These are phyloP conservation scores for Cheumatopsyche charites DNA, from an alignment of 1,140 invertebrate species.

Conservation along the genomic window DNA sequence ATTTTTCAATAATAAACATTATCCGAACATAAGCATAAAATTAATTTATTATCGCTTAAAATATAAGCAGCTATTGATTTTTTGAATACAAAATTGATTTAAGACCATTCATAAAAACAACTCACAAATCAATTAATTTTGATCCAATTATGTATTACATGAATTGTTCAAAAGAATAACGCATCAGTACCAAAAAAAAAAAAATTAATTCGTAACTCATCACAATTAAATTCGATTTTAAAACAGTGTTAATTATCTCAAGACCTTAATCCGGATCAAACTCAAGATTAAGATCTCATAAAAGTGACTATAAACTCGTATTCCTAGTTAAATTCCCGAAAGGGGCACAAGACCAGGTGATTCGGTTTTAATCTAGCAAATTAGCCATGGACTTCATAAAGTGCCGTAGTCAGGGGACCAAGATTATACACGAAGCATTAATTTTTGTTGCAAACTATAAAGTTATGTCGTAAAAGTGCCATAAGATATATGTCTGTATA, in stretches of 20 bases:
- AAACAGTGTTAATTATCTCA: background rate
- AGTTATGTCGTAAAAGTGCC: conserved; percentile 4
- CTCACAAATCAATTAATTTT: no score
- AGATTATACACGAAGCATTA: conserved; percentile 12
- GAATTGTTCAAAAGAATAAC: no score
- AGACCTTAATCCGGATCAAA: background rate
- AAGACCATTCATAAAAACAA: no score
- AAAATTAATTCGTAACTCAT: no score
- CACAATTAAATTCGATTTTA: no score
- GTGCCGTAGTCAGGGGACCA: background rate
- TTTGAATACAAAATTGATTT: no score
- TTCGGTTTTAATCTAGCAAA: conserved; percentile 21
- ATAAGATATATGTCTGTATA: conserved; percentile 4
- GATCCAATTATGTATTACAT: no score
- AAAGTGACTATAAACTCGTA: conserved; percentile 8
- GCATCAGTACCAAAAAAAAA: no score
- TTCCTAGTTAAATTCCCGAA: background rate
- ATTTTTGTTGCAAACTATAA: conserved; percentile 25
- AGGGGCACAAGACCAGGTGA: background rate
- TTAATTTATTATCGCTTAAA: no score
- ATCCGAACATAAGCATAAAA: no score
- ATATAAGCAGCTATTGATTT: no score
- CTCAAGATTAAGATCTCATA: conserved; percentile 14
- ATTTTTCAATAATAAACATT: no score
- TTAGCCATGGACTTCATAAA: conserved; percentile 11